These are phyloP conservation scores for Scaptomyza reducta DNA, from an alignment of 2,888 invertebrate genomes.

Conservation along the genomic window DNA sequence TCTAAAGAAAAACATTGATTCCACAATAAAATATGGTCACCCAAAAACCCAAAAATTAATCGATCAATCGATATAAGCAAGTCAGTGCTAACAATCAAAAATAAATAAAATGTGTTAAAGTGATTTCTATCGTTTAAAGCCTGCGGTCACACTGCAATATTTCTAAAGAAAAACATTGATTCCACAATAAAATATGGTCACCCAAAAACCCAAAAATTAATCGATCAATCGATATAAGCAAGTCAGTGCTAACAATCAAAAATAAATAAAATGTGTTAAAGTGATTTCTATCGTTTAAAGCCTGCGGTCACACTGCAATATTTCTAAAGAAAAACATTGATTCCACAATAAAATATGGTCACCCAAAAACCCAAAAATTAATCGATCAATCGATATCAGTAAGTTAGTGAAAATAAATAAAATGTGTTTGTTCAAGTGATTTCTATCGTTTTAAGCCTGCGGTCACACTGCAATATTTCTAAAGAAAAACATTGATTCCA, in stretches of 20 bases:
- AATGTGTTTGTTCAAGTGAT: neutral
- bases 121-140: conserved; percentile 3
- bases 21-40: conserved; percentile 9
- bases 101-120: neutral
- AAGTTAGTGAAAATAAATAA: conserved; percentile 1
- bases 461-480: conserved; percentile 36
- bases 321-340: conserved; percentile 24
- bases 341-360: conserved; percentile 11
- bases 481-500: conserved; percentile 26
- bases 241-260: conserved; percentile 7
- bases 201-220: neutral
- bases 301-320: conserved; percentile 33
- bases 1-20: conserved; percentile 24
- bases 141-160: conserved; percentile 34
- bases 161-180: conserved; percentile 23
- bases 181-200: conserved; percentile 12
- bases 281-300: conserved; percentile 4
- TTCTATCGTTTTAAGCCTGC: neutral
- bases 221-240: neutral
- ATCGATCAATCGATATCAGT: neutral
- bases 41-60: neutral
- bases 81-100: conserved; percentile 9
- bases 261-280: neutral
- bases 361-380: neutral
- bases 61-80: neutral